These are phyloP conservation scores for Drosophila subsilvestris DNA, from an alignment of 2,888 invertebrate genomes.

Conservation along the genomic window DNA sequence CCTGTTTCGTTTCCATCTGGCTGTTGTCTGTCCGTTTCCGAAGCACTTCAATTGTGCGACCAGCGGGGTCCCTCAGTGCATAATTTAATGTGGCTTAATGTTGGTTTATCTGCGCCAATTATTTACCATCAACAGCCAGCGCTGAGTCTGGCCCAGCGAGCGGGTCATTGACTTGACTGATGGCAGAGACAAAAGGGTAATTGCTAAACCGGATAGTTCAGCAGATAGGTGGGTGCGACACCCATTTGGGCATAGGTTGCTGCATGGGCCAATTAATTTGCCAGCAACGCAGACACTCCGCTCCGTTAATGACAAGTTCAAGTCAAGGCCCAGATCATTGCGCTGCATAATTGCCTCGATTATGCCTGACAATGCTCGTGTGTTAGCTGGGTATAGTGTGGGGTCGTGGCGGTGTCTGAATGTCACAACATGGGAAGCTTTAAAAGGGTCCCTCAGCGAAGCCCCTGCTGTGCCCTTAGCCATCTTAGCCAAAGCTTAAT, in stretches of 20 bases:
- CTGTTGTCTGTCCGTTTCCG: neutral
- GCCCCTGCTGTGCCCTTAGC: constrained; percentile 33
- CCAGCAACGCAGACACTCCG: constrained; percentile 19
- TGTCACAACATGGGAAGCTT: constrained; percentile 15
- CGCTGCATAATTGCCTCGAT: constrained; percentile 60
- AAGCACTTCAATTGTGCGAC: constrained; percentile 31
- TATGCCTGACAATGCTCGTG: constrained; percentile 54
- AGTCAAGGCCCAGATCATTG: constrained; percentile 38
- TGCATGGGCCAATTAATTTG: constrained; percentile 55
- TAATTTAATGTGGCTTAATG: constrained; percentile 57
- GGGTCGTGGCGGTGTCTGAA: neutral
- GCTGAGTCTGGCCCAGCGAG: constrained; percentile 9
- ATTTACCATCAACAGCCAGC: constrained; percentile 39
- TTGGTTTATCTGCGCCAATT: constrained; percentile 51
- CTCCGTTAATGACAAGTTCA: constrained; percentile 41
- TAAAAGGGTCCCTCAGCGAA: constrained; percentile 32
- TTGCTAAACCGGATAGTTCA: constrained; percentile 7
- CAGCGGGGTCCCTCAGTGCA: constrained; percentile 47
- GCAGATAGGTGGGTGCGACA: neutral
- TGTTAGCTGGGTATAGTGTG: neutral
- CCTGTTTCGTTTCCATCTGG: constrained; percentile 8
- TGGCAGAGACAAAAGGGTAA: constrained; percentile 40
- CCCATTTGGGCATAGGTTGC: constrained; percentile 36
- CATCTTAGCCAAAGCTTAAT: constrained; percentile 37
- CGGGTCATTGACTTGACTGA: constrained; percentile 54